These are phyloP conservation scores for Eristalis intricaria DNA, from an alignment of 2,888 invertebrate genomes.

Conservation along the genomic window DNA sequence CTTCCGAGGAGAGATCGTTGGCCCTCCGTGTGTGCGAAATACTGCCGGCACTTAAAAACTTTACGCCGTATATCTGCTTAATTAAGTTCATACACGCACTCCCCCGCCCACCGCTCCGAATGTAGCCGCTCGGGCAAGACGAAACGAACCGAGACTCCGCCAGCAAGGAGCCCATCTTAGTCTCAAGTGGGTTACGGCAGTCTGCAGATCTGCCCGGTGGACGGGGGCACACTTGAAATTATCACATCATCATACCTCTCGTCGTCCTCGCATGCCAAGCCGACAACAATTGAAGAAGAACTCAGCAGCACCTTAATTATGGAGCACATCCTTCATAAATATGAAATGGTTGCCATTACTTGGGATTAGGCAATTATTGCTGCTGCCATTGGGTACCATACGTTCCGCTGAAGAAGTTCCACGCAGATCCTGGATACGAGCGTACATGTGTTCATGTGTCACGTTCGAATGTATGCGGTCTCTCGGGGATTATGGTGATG, in stretches of 20 bases:
- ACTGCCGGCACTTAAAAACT: constrained; percentile 65
- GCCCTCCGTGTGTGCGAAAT: constrained; percentile 30
- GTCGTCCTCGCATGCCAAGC: neutral
- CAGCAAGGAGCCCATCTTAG: constrained; percentile 44
- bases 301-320: constrained; percentile 68
- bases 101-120: constrained; percentile 21
- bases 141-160: constrained; percentile 47
- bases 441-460: constrained; percentile 36
- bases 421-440: constrained; percentile 52
- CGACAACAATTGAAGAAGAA: constrained; percentile 47
- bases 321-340: constrained; percentile 71
- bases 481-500: constrained; percentile 69
- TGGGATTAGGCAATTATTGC: constrained; percentile 69
- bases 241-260: constrained; percentile 59
- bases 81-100: constrained; percentile 63
- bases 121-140: constrained; percentile 1
- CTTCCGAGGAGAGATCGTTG: constrained; percentile 10
- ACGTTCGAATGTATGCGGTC: constrained; percentile 67
- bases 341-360: constrained; percentile 72
- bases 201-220: neutral
- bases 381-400: constrained; percentile 51
- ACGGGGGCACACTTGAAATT: constrained; percentile 60
- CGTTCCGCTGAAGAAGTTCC: constrained; percentile 36
- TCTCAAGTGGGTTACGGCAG: constrained; percentile 41
- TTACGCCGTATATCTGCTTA: constrained; percentile 58